Evolutionary conservation across 2,888 invertebrate genomes (phyloP), one percentile per base, ranked within the genome.

Genomic region (Odontomyia ornata): DNA sequence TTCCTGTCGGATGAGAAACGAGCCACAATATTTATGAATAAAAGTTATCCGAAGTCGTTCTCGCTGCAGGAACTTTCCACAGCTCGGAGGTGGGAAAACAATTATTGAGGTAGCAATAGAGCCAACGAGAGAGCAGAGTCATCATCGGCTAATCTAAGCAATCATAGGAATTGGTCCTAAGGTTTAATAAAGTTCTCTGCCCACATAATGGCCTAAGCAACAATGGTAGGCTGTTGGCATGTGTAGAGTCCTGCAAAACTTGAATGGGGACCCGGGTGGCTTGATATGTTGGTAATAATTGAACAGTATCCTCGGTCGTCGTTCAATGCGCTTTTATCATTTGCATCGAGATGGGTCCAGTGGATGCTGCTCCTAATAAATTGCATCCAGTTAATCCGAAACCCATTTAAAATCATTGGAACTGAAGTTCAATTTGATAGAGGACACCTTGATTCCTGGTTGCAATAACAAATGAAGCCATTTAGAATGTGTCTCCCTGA

Each of bases 271-370:
- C 30, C 30, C 13, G 25, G 60, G n/a, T 28, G 28, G 28, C 13
- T 11, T 27, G 28, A 64, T 28, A 64, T 23, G 64, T 27, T 64
- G n/a, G 64, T 28, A 64, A 64, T 64, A 64, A 64, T 64, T 64
- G 64, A 64, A 64, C 23, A 23, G 64, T 18, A 18, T 5, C 25
- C 30, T 0, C 5, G n/a, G n/a, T n/a, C n/a, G n/a, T n/a, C n/a
- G 4, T 25, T 60, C 64, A 28, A 30, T 64, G 30, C 28, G 64
- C 28, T 13, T 13, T 30, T 18, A 60, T 23, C 13, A 25, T 60
- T 60, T 11, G 11, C 64, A 36, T 5, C 9, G 36, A 36, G 36
- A 9, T 5, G 5, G 36, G 5, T 21, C n/a, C 64, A 9, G n/a
- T 64, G 15, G 28, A 64, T 36, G 36, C 30, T 64, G 27, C n/a